These are phyloP conservation scores for Corvus moneduloides DNA, from an alignment of 2,113 vertebrate species.

Conservation along the genomic window DNA sequence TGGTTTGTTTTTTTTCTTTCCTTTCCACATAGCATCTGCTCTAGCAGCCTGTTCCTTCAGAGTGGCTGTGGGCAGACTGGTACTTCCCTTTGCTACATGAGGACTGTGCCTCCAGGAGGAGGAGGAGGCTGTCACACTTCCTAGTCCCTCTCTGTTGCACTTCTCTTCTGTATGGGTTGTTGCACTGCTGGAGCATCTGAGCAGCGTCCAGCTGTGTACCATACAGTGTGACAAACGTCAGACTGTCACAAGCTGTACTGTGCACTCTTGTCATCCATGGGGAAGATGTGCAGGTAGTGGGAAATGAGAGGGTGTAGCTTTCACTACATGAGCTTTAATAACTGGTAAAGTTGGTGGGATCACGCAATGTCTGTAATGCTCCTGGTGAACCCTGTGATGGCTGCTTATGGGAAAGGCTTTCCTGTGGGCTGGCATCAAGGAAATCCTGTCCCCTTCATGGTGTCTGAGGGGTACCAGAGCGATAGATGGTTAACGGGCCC, in stretches of 20 bases:
- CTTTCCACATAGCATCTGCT: rapidly evolving
- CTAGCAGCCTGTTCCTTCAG: background rate
- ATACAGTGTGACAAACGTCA: background rate
- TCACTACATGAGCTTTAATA: background rate
- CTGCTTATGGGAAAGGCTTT: background rate
- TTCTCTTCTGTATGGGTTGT: background rate
- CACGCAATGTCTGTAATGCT: background rate
- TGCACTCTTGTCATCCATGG: background rate
- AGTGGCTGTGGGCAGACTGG: background rate
- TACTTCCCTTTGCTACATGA: background rate
- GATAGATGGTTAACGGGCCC: background rate
- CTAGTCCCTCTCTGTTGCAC: background rate
- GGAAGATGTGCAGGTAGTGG: background rate
- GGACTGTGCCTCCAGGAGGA: background rate
- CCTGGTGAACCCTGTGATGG: background rate
- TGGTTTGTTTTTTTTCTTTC: background rate
- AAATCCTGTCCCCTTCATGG: background rate
- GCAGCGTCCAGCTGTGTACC: background rate
- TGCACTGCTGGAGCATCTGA: background rate
- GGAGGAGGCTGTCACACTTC: background rate
- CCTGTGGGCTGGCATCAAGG: background rate
- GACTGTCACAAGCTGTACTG: background rate
- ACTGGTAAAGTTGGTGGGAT: background rate
- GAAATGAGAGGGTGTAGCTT: background rate
- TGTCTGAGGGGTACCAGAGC: background rate